Evolutionary conservation across 37 sponge, comb jelly and placozoan genomes (phyloP).

Genomic region (Halisarca cf. caerulea): DNA sequence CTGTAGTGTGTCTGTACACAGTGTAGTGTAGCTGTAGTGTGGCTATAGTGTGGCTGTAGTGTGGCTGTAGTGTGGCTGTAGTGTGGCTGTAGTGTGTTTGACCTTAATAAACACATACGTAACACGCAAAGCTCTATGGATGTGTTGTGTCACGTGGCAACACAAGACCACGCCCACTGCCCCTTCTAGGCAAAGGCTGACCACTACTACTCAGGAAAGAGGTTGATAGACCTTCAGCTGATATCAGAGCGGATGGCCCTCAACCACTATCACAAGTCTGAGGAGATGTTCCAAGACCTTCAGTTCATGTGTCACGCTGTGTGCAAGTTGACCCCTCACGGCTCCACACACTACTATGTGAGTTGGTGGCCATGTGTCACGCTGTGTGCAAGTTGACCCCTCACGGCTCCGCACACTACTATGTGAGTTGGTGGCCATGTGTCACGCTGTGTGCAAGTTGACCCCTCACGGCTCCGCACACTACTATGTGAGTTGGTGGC

Average conservation of each 20-base stretch:
- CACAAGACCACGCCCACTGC: neutral
- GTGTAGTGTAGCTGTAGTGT: neutral
- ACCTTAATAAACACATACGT: too few relatives aligned
- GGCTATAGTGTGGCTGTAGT: neutral
- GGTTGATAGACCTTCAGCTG: conserved; percentile 53
- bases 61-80: too few relatives aligned
- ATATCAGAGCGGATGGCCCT: conserved; percentile 33
- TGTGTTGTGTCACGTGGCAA: neutral
- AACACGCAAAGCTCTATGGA: too few relatives aligned
- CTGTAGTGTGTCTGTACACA: neutral
- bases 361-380: neutral
- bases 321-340: conserved; percentile 27
- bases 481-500: too few relatives aligned
- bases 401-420: too few relatives aligned
- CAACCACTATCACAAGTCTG: conserved; percentile 31
- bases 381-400: too few relatives aligned
- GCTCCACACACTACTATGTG: conserved; percentile 30
- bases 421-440: too few relatives aligned
- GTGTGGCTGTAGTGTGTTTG: too few relatives aligned
- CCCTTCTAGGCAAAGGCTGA: conserved; percentile 5
- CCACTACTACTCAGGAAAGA: conserved; percentile 52
- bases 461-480: too few relatives aligned
- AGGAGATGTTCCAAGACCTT: conserved; percentile 44
- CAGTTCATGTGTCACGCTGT: conserved; percentile 46
- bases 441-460: too few relatives aligned